phyloP scores from a whole-genome alignment of 2,888 invertebrate species.

The Brenthis ino region DNA sequence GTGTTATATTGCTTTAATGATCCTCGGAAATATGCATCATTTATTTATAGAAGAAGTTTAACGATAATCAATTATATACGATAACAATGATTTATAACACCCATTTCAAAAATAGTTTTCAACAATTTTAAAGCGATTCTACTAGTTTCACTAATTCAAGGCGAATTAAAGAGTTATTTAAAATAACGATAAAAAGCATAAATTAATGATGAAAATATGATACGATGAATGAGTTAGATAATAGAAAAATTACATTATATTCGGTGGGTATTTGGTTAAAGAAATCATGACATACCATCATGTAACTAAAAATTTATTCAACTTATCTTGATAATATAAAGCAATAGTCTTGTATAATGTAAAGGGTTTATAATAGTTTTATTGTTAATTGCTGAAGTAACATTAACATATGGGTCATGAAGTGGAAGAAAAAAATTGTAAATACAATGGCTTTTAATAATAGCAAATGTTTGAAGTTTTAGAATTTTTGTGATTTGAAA shows the following conservation, averaged over 20 bases:
- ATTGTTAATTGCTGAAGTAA: too few relatives aligned
- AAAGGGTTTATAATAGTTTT: too few relatives aligned
- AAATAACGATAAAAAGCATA: not conserved
- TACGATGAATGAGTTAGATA: not conserved
- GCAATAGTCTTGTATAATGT: too few relatives aligned
- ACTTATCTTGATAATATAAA: too few relatives aligned
- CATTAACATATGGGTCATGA: too few relatives aligned
- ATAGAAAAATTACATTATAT: too few relatives aligned
- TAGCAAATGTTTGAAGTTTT: not conserved
- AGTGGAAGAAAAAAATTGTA: too few relatives aligned
- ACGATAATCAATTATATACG: not conserved
- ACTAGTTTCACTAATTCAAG: conserved; percentile 21
- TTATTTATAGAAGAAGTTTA: conserved; percentile 10
- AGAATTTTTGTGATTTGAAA: too few relatives aligned
- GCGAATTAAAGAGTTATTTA: not conserved
- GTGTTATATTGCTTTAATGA: conserved; percentile 13
- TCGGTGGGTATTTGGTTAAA: too few relatives aligned
- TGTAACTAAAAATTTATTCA: too few relatives aligned
- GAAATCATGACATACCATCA: too few relatives aligned
- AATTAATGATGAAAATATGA: not conserved
- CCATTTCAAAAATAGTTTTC: conserved; percentile 15
- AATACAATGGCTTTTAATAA: not conserved
- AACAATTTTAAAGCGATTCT: not conserved
- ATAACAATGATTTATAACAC: conserved; percentile 4
- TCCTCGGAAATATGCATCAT: conserved; percentile 11